Base-by-base conservation (phyloP, 2,113 vertebrate genomes). In the Corythoichthys haematopterus region DNA sequence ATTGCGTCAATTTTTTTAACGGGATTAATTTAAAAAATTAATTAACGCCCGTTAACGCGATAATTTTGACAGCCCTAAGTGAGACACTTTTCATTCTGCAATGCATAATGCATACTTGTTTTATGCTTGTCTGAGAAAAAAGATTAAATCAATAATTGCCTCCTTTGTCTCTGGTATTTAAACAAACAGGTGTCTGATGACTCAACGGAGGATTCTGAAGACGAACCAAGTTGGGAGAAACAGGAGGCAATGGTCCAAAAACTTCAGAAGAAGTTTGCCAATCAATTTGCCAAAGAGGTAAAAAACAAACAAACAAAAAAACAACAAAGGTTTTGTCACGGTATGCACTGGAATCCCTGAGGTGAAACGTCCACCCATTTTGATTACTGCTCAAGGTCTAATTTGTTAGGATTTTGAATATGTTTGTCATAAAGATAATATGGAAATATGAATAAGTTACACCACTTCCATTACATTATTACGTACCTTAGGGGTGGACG, bases 191-290 rank as follows among this genome's bases (percentile, higher is more conserved):
- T 16, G 8, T 65, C 64, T 51, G 64, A 65, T 13, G 63, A 64
- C 3, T 8, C 47, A 14, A 4, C 66, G 11, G 79, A 75, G 15
- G 67, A 80, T 3, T 37, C 55, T 50, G 68, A 58, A 2, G 80
- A 89, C 14, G 87, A 88, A 70, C 92, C 86, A 56, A 88, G 84
- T 58, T 94, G 88, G 91, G 90, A 94, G 76, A 93, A 90, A 61
- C 92, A 93, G 84, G 94, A 97, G 69, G 77, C 80, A 60, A 92
- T 96, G 86, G 91, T 98, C 43, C 80, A 84, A 82, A 95, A 84
- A 81, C 89, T 98, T n/a, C 94, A 96, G 76, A 93, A 85, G 58
- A 92, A 84, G 76, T 95, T 98, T 80, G 95, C 94, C 45, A 88
- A 88, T 73, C 79, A 95, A 73, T 28, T 28, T 28, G 94, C 96